Evolutionary conservation across 2,113 vertebrate genomes (phyloP).

Genomic region (Syrmaticus mikado): DNA sequence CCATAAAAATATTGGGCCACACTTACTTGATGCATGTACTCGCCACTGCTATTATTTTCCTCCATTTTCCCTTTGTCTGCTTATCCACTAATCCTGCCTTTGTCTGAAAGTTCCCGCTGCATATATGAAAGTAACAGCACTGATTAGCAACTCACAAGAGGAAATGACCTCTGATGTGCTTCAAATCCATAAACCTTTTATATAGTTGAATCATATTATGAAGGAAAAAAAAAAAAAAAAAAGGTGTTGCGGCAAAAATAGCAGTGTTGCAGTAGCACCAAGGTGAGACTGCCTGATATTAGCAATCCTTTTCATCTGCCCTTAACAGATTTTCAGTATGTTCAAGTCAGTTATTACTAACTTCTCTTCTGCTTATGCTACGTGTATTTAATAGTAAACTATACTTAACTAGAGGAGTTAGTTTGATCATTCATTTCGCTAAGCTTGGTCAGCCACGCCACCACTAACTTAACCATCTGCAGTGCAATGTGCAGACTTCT

Average conservation of each 20-base stretch:
- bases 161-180: conserved; percentile 71
- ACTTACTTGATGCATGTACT: conserved; percentile 44
- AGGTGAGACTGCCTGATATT: background rate
- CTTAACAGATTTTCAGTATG: conserved; percentile 14
- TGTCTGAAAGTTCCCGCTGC: conserved; percentile 49
- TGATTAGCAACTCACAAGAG: conserved; percentile 73
- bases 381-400: background rate
- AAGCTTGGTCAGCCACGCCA: background rate
- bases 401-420: background rate
- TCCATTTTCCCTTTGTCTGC: conserved; percentile 60
- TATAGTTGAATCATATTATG: conserved; percentile 46
- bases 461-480: background rate
- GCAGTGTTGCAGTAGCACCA: conserved; percentile 11
- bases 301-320: background rate
- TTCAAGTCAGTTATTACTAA: background rate
- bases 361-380: background rate
- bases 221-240: background rate
- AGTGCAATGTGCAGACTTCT: background rate
- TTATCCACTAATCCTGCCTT: conserved; percentile 63
- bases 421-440: background rate
- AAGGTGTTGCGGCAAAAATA: conserved; percentile 26
- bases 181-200: conserved; percentile 74
- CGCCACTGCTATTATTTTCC: conserved; percentile 61
- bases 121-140: conserved; percentile 59
- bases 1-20: conserved; percentile 65